A percentile compares a stretch with the other conserved stretches of the same genome.
These are phyloP conservation scores for Struthidea cinerea DNA, from an alignment of 2,113 vertebrate species.

Conservation along the genomic window DNA sequence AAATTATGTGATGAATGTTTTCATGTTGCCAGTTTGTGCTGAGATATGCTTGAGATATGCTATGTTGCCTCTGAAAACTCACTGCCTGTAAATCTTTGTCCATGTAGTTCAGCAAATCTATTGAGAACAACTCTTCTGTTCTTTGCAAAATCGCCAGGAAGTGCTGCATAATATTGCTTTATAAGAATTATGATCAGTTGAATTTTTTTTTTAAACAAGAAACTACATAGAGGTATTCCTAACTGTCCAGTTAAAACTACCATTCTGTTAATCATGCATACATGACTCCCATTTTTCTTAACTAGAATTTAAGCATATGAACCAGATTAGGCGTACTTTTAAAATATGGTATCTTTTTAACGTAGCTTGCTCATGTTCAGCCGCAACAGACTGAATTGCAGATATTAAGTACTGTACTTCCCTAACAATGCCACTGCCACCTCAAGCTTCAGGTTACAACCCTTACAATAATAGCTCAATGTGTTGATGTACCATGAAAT, in stretches of 20 bases:
- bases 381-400: background rate
- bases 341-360: background rate
- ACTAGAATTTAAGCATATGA: background rate
- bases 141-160: background rate
- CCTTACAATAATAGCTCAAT: background rate
- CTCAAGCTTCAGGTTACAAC: background rate
- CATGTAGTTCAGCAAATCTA: background rate
- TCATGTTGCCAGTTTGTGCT: background rate
- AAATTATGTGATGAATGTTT: background rate
- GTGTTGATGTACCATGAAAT: background rate
- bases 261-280: background rate
- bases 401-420: background rate
- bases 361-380: background rate
- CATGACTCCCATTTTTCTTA: background rate
- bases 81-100: background rate
- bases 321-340: background rate
- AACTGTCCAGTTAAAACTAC: background rate
- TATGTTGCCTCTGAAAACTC: background rate
- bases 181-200: background rate
- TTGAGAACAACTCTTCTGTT: background rate
- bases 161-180: background rate
- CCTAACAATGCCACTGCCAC: background rate
- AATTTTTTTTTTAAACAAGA: background rate
- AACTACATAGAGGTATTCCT: background rate
- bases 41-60: background rate